Percentiles rank a stretch among this genome's conserved stretches.
Conservation (phyloP, 2,888 invertebrate genomes). For the Ochropleura leucogaster region DNA sequence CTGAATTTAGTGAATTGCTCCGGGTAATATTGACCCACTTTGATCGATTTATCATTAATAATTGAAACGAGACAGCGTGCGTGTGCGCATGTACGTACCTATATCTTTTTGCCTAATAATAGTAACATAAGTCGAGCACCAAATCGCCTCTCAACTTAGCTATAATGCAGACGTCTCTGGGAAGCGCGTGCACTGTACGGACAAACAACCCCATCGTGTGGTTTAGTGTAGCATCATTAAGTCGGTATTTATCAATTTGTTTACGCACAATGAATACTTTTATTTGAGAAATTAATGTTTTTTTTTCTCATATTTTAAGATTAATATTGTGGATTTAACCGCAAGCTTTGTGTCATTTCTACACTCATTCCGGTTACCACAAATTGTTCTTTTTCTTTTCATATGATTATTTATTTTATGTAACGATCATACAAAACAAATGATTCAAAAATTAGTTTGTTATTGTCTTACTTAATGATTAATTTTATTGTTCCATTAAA, state of each 20-base stretch:
- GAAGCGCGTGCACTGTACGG: neutral
- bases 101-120: constrained; percentile 11
- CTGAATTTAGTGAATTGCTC: constrained; percentile 1
- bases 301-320: constrained; percentile 3
- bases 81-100: constrained; percentile 15
- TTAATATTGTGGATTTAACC: constrained; percentile 19
- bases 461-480: constrained; percentile 2
- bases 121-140: neutral
- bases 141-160: neutral
- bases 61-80: constrained; percentile 14
- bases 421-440: neutral
- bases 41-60: constrained; percentile 32
- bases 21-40: constrained; percentile 36
- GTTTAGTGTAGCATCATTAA: constrained; percentile 56
- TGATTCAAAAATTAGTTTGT: neutral
- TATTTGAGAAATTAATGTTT: constrained; percentile 5
- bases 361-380: constrained; percentile 21
- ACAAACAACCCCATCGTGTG: constrained; percentile 59
- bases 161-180: neutral
- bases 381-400: neutral
- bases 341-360: constrained; percentile 24
- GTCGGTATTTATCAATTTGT: constrained; percentile 45
- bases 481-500: neutral
- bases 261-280: constrained; percentile 19
- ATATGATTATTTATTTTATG: neutral